These are phyloP conservation scores for Pseudomyrmex concolor DNA, from an alignment of 1,140 invertebrate genomes.

Conservation along the genomic window DNA sequence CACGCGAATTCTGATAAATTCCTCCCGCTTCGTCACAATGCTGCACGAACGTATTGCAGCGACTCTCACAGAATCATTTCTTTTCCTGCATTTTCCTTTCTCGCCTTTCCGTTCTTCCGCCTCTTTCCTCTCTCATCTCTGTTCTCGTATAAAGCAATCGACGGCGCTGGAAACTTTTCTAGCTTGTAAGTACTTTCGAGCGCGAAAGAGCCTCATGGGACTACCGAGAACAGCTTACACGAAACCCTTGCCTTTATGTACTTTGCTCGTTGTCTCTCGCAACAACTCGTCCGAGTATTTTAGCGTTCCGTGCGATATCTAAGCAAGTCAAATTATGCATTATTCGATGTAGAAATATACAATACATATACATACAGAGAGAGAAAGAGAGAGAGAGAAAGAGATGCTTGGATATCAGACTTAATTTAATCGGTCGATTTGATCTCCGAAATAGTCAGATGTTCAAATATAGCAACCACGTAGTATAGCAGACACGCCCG, in stretches of 20 bases:
- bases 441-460: slow-evolving; percentile 7
- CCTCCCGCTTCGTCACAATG: slow-evolving; percentile 1
- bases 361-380: too few relatives aligned
- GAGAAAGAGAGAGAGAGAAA: neutral
- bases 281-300: neutral
- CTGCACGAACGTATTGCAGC: neutral
- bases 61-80: neutral
- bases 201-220: neutral
- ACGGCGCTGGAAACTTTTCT: slow-evolving; percentile 25
- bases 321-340: neutral
- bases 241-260: neutral
- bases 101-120: neutral
- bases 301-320: neutral
- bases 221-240: neutral
- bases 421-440: slow-evolving; percentile 42
- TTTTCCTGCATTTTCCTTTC: neutral
- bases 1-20: slow-evolving; percentile 46
- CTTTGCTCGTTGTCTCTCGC: neutral
- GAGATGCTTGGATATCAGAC: slow-evolving; percentile 12
- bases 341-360: neutral
- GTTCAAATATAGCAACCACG: neutral
- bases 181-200: slow-evolving; percentile 36
- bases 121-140: too few relatives aligned
- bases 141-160: slow-evolving; percentile 15
- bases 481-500: slow-evolving; percentile 30